Evolutionary conservation across 2,888 invertebrate genomes (phyloP).

Genomic region (Tenthredo mesomela): DNA sequence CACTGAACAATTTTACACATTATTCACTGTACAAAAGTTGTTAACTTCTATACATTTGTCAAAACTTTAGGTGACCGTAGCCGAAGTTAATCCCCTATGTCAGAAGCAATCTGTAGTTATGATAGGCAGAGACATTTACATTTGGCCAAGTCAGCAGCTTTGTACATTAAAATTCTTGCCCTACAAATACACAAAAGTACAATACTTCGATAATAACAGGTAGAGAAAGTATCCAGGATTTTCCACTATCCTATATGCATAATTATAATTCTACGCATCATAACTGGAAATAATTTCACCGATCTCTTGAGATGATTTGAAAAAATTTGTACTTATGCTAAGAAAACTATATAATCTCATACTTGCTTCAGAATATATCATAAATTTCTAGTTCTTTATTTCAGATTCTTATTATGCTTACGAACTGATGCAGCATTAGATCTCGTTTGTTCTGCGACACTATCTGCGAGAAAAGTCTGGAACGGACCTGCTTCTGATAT

Average conservation of each 20-base stretch:
- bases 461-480: conserved; percentile 65
- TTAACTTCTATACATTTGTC: too few relatives aligned
- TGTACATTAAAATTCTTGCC: conserved; percentile 55
- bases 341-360: background rate
- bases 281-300: background rate
- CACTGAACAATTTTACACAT: background rate
- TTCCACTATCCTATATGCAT: background rate
- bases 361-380: background rate
- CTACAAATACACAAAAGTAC: conserved; percentile 64
- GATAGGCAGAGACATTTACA: conserved; percentile 61
- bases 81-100: conserved; percentile 31
- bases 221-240: conserved; percentile 51
- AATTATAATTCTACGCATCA: background rate
- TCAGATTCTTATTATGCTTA: conserved; percentile 68
- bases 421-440: conserved; percentile 64
- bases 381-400: conserved; percentile 27
- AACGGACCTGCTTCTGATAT: conserved; percentile 66
- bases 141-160: conserved; percentile 64
- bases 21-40: background rate
- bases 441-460: conserved; percentile 67
- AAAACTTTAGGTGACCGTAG: conserved; percentile 59
- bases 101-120: conserved; percentile 60
- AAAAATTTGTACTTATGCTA: background rate
- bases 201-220: conserved; percentile 65
- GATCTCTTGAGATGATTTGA: background rate